Evolutionary conservation across 2,888 invertebrate species (phyloP).

Genomic region (Xylota segnis): DNA sequence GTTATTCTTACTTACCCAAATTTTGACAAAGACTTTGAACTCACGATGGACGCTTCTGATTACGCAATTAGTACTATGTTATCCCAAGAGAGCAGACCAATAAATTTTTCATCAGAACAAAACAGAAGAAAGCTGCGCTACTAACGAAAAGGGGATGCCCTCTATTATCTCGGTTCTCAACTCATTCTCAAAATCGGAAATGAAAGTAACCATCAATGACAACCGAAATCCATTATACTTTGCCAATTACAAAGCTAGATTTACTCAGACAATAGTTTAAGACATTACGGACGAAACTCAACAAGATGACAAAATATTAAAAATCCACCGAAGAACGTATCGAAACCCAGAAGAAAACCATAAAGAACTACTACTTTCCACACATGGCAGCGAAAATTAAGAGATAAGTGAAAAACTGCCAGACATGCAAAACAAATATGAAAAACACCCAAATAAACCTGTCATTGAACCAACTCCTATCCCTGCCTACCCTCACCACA

Average conservation of each 20-base stretch:
- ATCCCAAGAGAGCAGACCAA: too few species aligned
- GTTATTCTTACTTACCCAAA: too few species aligned
- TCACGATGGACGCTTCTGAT: too few species aligned
- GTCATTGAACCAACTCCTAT: too few species aligned
- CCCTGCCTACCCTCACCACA: conserved; percentile 21
- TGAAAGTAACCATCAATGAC: conserved; percentile 38
- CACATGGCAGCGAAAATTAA: conserved; percentile 54
- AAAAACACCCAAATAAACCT: conserved; percentile 36
- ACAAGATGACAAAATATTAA: conserved; percentile 41
- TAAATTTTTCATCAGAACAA: too few species aligned
- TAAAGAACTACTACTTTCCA: conserved; percentile 51
- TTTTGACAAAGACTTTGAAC: too few species aligned
- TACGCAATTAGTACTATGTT: too few species aligned
- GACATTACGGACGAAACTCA: conserved; percentile 22
- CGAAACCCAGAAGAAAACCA: conserved; percentile 26
- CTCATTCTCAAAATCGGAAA: conserved; percentile 37
- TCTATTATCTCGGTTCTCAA: conserved; percentile 6
- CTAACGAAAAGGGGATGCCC: too few species aligned
- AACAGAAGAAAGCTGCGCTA: too few species aligned
- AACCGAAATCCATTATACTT: conserved; percentile 38
- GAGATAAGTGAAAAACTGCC: conserved; percentile 43
- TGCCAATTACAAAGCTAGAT: conserved; percentile 23
- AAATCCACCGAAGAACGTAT: conserved; percentile 38
- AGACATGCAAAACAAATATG: conserved; percentile 39
- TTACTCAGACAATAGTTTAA: too few species aligned